These are phyloP conservation scores for Mylabris sibirica DNA, from an alignment of 2,888 invertebrate genomes.

Conservation along the genomic window DNA sequence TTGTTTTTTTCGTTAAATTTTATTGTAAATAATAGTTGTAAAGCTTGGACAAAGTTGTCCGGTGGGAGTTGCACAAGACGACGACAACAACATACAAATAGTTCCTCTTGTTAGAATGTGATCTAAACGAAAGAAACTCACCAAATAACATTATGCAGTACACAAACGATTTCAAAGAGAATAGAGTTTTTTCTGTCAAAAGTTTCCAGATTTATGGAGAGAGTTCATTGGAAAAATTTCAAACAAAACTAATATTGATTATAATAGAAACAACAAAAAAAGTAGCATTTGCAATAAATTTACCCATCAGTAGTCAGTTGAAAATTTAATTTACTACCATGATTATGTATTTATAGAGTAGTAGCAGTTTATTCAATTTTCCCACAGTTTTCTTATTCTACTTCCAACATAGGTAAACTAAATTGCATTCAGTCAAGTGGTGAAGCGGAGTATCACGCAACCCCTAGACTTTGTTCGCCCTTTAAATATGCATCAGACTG, in stretches of 20 bases:
- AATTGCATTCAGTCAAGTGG: constrained; percentile 46
- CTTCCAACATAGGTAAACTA: constrained; percentile 38
- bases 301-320: background rate
- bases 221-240: background rate
- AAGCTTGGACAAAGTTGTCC: constrained; percentile 21
- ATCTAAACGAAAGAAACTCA: constrained; percentile 14
- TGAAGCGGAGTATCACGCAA: constrained; percentile 38
- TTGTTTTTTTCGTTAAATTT: constrained; percentile 10
- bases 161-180: constrained; percentile 19
- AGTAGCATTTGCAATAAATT: background rate
- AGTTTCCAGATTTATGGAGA: background rate
- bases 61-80: constrained; percentile 20
- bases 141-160: constrained; percentile 22
- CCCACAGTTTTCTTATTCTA: constrained; percentile 45
- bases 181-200: background rate
- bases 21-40: constrained; percentile 22
- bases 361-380: constrained; percentile 50
- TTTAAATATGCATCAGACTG: constrained; percentile 33
- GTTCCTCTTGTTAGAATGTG: constrained; percentile 19
- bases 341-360: constrained; percentile 45
- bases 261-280: background rate
- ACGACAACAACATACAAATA: constrained; percentile 17
- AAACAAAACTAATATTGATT: constrained; percentile 3
- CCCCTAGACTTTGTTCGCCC: constrained; percentile 29
- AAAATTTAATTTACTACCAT: constrained; percentile 26